Conservation (phyloP, 2,113 vertebrate species). For the Channa maculata region DNA sequence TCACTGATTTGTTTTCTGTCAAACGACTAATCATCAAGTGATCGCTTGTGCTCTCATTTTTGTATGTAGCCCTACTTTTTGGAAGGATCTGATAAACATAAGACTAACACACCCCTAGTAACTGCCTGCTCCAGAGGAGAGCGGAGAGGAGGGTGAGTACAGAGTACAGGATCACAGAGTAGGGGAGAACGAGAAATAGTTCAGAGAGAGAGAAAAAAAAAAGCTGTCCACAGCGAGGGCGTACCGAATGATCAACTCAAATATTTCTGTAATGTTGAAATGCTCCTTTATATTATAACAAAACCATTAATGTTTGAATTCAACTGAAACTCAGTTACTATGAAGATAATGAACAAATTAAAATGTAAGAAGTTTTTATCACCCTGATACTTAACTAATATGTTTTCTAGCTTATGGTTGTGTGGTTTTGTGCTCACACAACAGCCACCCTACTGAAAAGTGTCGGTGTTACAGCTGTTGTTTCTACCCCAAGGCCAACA, state of each 20-base stretch:
- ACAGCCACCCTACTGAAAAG: conserved; percentile 51
- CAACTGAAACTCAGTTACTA: not conserved
- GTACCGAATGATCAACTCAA: conserved; percentile 35
- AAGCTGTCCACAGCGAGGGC: conserved; percentile 58
- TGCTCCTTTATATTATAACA: conserved; percentile 12
- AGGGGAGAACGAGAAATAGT: conserved; percentile 62
- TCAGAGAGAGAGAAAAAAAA: conserved; percentile 27
- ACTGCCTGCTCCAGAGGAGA: conserved; percentile 81
- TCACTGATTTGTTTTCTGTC: no score
- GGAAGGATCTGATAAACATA: conserved; percentile 67
- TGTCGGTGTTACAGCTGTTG: conserved; percentile 77
- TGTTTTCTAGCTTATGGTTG: conserved; percentile 25
- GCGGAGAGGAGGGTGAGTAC: conserved; percentile 73
- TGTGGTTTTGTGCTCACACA: conserved; percentile 29
- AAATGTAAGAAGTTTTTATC: conserved; percentile 30
- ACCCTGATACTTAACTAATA: conserved; percentile 20
- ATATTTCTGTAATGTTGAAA: conserved; percentile 37
- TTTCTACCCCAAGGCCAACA: conserved; percentile 65
- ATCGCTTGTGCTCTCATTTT: not conserved
- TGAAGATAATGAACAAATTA: conserved; percentile 1
- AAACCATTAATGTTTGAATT: not conserved
- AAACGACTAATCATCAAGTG: not conserved
- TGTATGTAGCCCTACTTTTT: not conserved
- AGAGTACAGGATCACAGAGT: conserved; percentile 76
- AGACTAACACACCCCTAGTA: conserved; percentile 71